Conservation (phyloP, 2,113 vertebrate genomes). For the Cyphomyrus plagiostoma region DNA sequence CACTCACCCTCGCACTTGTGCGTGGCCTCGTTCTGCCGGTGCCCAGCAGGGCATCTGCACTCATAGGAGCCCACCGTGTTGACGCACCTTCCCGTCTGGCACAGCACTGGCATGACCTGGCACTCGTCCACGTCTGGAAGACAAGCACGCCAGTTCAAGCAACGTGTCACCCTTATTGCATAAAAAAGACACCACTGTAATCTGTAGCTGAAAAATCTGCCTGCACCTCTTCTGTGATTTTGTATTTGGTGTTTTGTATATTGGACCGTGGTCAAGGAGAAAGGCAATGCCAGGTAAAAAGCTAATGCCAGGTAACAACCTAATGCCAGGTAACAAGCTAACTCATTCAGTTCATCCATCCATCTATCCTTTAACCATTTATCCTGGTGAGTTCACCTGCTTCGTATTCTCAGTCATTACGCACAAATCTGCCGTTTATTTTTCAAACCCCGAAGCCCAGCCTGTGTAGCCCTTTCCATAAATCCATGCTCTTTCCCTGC, state of each 20-base stretch:
- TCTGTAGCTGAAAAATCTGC: neutral
- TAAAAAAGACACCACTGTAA: neutral
- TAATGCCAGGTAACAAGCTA: neutral
- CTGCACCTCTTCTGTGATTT: neutral
- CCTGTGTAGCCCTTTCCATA: neutral
- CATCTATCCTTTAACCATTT: neutral
- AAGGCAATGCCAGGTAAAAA: neutral
- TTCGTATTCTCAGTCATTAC: neutral
- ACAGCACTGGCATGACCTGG: slow-evolving; percentile 65
- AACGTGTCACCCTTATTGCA: neutral
- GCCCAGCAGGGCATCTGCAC: slow-evolving; percentile 63
- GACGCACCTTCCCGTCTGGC: slow-evolving; percentile 65
- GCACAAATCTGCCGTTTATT: neutral
- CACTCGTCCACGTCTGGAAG: slow-evolving; percentile 70
- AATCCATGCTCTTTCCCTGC: neutral
- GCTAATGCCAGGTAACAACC: neutral
- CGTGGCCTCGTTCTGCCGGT: slow-evolving; percentile 58
- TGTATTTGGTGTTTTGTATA: neutral
- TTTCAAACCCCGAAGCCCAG: neutral
- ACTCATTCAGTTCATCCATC: neutral
- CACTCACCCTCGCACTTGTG: slow-evolving; percentile 67
- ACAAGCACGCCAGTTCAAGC: neutral
- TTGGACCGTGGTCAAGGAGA: neutral
- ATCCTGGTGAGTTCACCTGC: neutral
- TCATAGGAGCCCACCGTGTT: slow-evolving; percentile 66